Evolutionary conservation across 2,888 invertebrate species (phyloP).

Genomic region (Seladonia tumulorum): DNA sequence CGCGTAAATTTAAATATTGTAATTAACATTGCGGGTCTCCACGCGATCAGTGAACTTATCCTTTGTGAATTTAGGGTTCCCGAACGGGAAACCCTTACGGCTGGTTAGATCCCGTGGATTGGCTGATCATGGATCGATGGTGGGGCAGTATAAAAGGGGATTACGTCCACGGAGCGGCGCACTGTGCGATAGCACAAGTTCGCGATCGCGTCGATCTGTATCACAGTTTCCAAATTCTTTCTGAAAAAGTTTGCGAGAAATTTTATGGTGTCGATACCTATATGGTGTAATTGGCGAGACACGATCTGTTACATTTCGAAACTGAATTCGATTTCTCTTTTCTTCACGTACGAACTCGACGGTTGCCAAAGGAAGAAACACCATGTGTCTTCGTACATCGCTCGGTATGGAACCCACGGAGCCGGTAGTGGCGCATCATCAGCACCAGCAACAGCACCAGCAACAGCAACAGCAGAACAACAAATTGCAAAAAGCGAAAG

Average conservation of each 20-base stretch:
- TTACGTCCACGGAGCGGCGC: conserved; percentile 52
- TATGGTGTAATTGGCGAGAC: conserved; percentile 12
- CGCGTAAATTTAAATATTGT: not conserved
- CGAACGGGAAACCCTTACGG: conserved; percentile 40
- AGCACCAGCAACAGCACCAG: not conserved
- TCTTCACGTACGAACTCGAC: conserved; percentile 4
- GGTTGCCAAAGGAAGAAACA: conserved; percentile 1
- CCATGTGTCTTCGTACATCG: conserved; percentile 78
- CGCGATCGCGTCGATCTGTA: not conserved
- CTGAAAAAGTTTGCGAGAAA: conserved; percentile 22
- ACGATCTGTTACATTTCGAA: conserved; percentile 11
- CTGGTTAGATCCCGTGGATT: conserved; percentile 30
- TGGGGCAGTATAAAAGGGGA: conserved; percentile 61
- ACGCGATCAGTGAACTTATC: conserved; percentile 42
- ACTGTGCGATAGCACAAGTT: conserved; percentile 56
- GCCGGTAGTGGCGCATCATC: conserved; percentile 36
- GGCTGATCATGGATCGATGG: conserved; percentile 27
- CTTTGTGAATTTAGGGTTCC: conserved; percentile 35
- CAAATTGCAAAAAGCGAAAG: conserved; percentile 74
- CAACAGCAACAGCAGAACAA: conserved; percentile 29
- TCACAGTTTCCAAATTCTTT: conserved; percentile 39
- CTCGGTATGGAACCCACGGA: conserved; percentile 59
- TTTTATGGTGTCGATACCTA: not conserved
- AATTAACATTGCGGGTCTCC: not conserved
- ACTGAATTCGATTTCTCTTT: not conserved